Conservation (phyloP, 2,888 invertebrate genomes). For the Tridacna gigas region DNA sequence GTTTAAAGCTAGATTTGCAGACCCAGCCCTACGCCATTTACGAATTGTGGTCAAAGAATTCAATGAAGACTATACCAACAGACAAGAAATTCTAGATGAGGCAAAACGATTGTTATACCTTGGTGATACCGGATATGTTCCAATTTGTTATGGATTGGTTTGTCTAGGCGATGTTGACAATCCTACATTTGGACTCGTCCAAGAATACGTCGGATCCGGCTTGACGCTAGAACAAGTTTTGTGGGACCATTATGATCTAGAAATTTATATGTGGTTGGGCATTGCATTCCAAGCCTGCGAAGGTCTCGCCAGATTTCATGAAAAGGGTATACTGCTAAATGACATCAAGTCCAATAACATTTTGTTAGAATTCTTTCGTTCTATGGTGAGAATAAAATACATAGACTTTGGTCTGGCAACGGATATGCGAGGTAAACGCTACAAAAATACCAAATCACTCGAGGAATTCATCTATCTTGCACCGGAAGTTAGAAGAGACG, state of each 20-base stretch:
- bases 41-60: constrained; percentile 63
- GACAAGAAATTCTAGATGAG: constrained; percentile 56
- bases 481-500: constrained; percentile 56
- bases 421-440: constrained; percentile 58
- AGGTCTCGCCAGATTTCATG: constrained; percentile 57
- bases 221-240: constrained; percentile 57
- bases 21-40: constrained; percentile 42
- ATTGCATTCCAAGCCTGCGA: constrained; percentile 60
- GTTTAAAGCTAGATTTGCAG: constrained; percentile 53
- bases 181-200: constrained; percentile 55
- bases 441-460: constrained; percentile 60
- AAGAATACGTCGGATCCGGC: constrained; percentile 60
- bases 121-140: constrained; percentile 60
- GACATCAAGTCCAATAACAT: constrained; percentile 65
- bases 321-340: constrained; percentile 60
- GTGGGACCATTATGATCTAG: constrained; percentile 57
- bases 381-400: constrained; percentile 51
- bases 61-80: constrained; percentile 51
- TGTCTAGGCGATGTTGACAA: constrained; percentile 24
- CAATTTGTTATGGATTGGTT: constrained; percentile 58
- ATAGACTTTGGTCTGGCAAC: constrained; percentile 64
- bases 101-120: constrained; percentile 51
- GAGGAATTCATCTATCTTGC: constrained; percentile 61
- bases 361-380: constrained; percentile 40
- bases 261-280: constrained; percentile 46